Conservation (phyloP, 2,888 invertebrate species). For the Iphiclides podalirius region DNA sequence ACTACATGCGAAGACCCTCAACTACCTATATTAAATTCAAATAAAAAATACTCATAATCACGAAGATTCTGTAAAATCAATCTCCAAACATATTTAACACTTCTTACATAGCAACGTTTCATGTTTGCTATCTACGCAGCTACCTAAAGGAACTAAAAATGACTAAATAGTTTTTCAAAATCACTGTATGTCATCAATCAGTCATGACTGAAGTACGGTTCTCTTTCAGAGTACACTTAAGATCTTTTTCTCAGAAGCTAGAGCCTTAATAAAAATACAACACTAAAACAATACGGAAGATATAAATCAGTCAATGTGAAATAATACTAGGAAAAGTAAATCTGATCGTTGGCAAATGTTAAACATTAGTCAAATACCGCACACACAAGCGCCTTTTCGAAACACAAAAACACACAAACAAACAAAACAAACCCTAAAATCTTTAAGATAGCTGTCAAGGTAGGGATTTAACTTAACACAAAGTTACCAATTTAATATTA, state of each 20-base stretch:
- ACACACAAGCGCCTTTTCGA: too few relatives aligned
- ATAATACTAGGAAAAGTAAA: background rate
- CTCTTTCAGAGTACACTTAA: slow-evolving; percentile 10
- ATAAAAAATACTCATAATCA: too few relatives aligned
- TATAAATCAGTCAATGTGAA: slow-evolving; percentile 5
- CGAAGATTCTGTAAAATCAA: too few relatives aligned
- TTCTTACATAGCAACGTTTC: too few relatives aligned
- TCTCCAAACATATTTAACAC: too few relatives aligned
- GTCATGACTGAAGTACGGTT: slow-evolving; percentile 2
- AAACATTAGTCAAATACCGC: slow-evolving; percentile 2
- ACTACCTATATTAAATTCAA: too few relatives aligned
- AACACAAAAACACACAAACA: background rate
- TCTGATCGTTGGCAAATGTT: background rate
- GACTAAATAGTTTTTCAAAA: slow-evolving; percentile 12
- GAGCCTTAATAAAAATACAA: background rate
- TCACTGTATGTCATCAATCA: background rate
- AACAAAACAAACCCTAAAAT: background rate
- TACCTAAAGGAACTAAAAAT: slow-evolving; percentile 16
- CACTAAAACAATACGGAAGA: background rate
- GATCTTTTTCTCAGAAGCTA: too few relatives aligned
- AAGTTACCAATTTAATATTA: too few relatives aligned
- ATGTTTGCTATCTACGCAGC: too few relatives aligned
- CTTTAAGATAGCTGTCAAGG: too few relatives aligned
- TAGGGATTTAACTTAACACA: too few relatives aligned
- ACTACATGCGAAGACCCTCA: too few relatives aligned